A percentile compares a stretch with the other conserved stretches of the same genome.
These are phyloP conservation scores for Agelastica alni DNA, from an alignment of 2,888 invertebrate genomes.

Conservation along the genomic window DNA sequence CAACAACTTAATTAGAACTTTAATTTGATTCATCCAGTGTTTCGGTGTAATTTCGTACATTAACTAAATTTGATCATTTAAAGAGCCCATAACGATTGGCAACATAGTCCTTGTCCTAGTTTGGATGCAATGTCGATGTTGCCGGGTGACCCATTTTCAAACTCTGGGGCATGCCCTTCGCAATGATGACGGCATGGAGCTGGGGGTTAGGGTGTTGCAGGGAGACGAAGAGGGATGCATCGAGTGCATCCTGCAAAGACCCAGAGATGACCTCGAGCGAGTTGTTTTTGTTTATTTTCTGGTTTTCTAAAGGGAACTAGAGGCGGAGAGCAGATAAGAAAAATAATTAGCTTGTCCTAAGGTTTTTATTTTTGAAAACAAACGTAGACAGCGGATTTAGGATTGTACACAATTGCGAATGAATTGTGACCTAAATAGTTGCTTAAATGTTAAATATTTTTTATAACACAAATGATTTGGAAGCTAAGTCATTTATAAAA, in stretches of 20 bases:
- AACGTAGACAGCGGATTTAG: no score
- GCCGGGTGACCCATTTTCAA: constrained; percentile 14
- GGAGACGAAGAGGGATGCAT: constrained; percentile 11
- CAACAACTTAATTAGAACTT: no score
- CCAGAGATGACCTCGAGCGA: constrained; percentile 14
- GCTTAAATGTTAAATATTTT: no score
- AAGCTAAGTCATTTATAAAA: no score
- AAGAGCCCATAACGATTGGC: no score
- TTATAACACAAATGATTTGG: no score
- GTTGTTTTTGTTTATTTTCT: constrained; percentile 15
- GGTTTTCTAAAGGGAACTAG: neutral
- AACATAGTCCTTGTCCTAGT: constrained; percentile 8
- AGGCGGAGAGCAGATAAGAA: neutral
- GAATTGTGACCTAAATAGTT: no score
- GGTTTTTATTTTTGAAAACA: neutral
- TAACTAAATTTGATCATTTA: no score
- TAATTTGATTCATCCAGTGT: no score
- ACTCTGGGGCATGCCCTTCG: constrained; percentile 13
- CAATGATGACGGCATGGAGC: neutral
- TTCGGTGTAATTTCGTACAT: no score
- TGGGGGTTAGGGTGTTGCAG: no score
- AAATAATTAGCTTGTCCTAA: neutral
- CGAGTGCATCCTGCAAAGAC: constrained; percentile 18
- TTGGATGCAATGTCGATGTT: constrained; percentile 6
- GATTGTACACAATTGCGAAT: no score